Conservation (phyloP, 2,888 invertebrate species). For the Conistra vaccinii region DNA sequence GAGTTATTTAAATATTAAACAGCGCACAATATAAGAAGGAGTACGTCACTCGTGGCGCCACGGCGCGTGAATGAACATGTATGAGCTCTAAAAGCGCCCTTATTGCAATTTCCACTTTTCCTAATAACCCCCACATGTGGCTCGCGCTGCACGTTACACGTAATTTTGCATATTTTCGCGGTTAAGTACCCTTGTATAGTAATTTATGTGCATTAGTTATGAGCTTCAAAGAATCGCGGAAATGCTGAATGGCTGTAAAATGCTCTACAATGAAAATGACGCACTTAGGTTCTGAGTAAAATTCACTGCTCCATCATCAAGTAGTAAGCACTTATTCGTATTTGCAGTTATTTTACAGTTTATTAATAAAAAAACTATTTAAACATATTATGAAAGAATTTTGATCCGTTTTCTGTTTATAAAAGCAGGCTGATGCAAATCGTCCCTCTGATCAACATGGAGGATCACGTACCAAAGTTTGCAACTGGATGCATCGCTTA, state of each 20-base stretch:
- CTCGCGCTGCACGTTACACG: conserved; percentile 75
- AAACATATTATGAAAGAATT: conserved; percentile 1
- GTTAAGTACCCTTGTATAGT: conserved; percentile 78
- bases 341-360: conserved; percentile 8
- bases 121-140: conserved; percentile 79
- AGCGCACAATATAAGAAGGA: conserved; percentile 30
- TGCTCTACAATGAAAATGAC: conserved; percentile 64
- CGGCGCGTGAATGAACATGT: conserved; percentile 69
- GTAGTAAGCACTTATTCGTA: conserved; percentile 23
- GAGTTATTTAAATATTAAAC: conserved; percentile 50
- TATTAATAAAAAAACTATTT: conserved; percentile 2
- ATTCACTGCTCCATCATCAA: conserved; percentile 35
- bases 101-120: conserved; percentile 81
- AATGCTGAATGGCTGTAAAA: conserved; percentile 71
- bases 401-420: conserved; percentile 16
- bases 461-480: conserved; percentile 42
- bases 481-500: conserved; percentile 23
- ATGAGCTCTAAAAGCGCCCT: conserved; percentile 69
- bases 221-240: conserved; percentile 75
- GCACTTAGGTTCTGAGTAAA: conserved; percentile 57
- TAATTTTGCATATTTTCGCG: conserved; percentile 82
- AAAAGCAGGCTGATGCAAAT: conserved; percentile 39
- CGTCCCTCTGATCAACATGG: conserved; percentile 25
- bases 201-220: conserved; percentile 85
- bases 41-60: conserved; percentile 46